A percentile compares a stretch with the other conserved stretches of the same genome.
Conservation (phyloP, 2,888 invertebrate species). For the Melanostoma scalare region DNA sequence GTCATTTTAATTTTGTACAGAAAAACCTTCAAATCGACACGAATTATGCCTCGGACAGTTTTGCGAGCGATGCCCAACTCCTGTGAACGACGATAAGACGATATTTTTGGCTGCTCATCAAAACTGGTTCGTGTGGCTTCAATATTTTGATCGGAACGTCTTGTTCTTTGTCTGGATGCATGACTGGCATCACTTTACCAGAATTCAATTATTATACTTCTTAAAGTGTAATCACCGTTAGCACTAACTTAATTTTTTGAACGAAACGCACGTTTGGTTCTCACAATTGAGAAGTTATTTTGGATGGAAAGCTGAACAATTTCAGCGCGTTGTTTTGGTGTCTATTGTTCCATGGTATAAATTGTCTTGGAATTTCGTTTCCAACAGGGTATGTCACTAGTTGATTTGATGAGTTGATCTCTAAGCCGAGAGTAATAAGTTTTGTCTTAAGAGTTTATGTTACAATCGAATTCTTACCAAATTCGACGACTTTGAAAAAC, state of each 20-base stretch:
- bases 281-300: not conserved
- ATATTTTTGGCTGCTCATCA: slow-evolving; percentile 5
- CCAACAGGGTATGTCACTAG: slow-evolving; percentile 2
- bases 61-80: slow-evolving; percentile 1
- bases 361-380: not conserved
- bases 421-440: too few relatives aligned
- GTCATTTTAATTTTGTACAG: too few relatives aligned
- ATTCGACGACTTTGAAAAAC: too few relatives aligned
- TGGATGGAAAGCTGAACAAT: not conserved
- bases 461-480: too few relatives aligned
- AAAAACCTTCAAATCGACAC: too few relatives aligned
- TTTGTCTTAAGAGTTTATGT: too few relatives aligned
- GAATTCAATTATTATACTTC: too few relatives aligned
- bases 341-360: slow-evolving; percentile 8
- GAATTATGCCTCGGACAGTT: slow-evolving; percentile 16
- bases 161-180: slow-evolving; percentile 35
- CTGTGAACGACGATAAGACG: slow-evolving; percentile 7
- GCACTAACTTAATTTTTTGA: not conserved
- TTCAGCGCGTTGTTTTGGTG: not conserved
- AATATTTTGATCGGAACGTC: slow-evolving; percentile 22
- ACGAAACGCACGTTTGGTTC: too few relatives aligned
- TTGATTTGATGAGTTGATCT: too few relatives aligned
- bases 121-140: slow-evolving; percentile 22
- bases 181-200: slow-evolving; percentile 14
- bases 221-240: too few relatives aligned